Conservation (phyloP, 1,140 invertebrate genomes). For the Ctenoplectra terminalis region DNA sequence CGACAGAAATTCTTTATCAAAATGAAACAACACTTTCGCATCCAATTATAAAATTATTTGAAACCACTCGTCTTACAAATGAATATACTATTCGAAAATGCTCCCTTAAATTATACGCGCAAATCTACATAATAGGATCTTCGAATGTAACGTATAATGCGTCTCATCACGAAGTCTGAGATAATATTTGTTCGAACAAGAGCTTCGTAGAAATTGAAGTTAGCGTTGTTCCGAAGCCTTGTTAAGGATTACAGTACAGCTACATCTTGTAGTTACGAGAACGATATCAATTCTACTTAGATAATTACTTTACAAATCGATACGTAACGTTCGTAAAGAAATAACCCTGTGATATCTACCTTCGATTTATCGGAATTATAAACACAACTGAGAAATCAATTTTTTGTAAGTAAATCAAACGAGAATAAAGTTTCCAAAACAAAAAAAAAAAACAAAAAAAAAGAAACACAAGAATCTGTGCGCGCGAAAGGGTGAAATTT, state of each 20-base stretch:
- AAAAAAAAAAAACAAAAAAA: neutral
- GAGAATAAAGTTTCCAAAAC: neutral
- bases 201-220: neutral
- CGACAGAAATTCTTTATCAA: no score
- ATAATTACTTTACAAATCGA: neutral
- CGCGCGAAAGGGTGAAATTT: neutral
- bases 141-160: neutral
- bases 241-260: neutral
- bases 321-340: neutral
- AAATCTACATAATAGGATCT: neutral
- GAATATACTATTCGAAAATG: neutral
- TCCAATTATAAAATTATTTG: neutral
- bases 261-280: neutral
- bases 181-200: conserved; percentile 26
- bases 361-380: neutral
- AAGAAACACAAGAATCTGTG: neutral
- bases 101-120: neutral
- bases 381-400: neutral
- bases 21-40: no score
- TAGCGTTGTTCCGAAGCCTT: neutral
- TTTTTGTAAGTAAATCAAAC: neutral
- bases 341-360: no score
- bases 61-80: no score
- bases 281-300: neutral
- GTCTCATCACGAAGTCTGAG: conserved; percentile 1